Conservation (phyloP, 2,797 vertebrate genomes). For the Phrynocephalus vlangalii region DNA sequence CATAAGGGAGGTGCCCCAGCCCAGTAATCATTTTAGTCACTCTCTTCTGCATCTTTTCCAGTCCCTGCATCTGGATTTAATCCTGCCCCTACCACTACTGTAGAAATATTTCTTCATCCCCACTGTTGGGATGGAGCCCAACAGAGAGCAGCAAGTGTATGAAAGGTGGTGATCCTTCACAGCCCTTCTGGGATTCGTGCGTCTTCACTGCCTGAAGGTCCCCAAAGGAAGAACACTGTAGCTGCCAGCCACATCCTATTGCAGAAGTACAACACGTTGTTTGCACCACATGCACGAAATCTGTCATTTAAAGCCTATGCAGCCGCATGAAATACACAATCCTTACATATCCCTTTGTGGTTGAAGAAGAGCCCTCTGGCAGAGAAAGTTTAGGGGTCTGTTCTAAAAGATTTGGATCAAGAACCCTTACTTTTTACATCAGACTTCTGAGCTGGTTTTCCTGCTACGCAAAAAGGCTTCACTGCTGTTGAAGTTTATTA, state of each 20-base stretch:
- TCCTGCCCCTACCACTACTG: neutral
- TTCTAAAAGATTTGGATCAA: neutral
- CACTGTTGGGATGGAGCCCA: neutral
- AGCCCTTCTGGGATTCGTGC: neutral
- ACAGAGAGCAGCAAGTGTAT: too few relatives aligned
- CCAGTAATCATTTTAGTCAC: too few relatives aligned
- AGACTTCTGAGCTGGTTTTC: neutral
- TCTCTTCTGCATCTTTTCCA: too few relatives aligned
- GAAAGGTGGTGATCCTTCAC: neutral
- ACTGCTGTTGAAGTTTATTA: neutral
- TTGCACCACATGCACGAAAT: neutral
- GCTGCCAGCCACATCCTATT: neutral
- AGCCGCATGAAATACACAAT: conserved; percentile 26
- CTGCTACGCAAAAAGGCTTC: rapidly evolving
- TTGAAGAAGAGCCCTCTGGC: neutral
- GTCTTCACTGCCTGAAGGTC: neutral
- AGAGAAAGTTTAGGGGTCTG: neutral
- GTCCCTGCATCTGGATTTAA: neutral
- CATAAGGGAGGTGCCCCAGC: too few relatives aligned
- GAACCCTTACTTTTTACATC: neutral
- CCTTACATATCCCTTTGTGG: conserved; percentile 2
- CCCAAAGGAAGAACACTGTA: neutral
- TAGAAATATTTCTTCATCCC: neutral
- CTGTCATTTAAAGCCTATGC: neutral
- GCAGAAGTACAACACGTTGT: neutral